Percentiles rank a stretch among this genome's conserved stretches.
Conservation (phyloP, 2,113 vertebrate genomes). For the Osmerus eperlanus region DNA sequence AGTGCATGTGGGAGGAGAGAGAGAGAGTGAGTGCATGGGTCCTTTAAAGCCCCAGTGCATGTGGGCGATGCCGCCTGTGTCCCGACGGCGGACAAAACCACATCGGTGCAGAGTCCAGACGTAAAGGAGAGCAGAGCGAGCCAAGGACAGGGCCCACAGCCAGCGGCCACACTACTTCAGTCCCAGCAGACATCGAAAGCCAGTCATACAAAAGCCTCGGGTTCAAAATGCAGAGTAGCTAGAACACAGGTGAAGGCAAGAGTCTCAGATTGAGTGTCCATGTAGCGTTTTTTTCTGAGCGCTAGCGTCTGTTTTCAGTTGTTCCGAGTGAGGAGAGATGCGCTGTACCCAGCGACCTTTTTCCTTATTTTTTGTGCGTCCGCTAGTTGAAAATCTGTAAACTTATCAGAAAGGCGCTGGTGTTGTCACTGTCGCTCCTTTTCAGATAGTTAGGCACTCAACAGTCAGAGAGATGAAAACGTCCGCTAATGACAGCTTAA, state of each 20-base stretch:
- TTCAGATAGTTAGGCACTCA: too few species aligned
- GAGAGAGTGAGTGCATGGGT: constrained; percentile 37
- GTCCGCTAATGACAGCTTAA: too few species aligned
- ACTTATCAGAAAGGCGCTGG: too few species aligned
- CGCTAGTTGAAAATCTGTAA: too few species aligned
- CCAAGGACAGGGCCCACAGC: constrained; percentile 29
- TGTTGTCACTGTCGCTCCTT: too few species aligned
- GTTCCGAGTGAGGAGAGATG: too few species aligned
- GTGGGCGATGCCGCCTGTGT: background rate
- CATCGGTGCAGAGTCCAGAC: too few species aligned
- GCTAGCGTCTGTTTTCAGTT: background rate
- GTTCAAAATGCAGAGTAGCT: constrained; percentile 24
- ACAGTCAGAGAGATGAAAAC: too few species aligned
- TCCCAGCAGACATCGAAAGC: constrained; percentile 49
- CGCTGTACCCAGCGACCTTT: too few species aligned
- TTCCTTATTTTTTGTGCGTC: too few species aligned
- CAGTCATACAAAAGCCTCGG: constrained; percentile 42
- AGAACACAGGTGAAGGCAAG: constrained; percentile 34
- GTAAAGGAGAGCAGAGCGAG: too few species aligned
- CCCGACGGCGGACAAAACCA: too few species aligned
- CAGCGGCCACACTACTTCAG: constrained; percentile 45
- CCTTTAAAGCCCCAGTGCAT: constrained; percentile 36
- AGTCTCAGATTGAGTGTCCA: constrained; percentile 24
- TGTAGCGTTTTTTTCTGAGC: background rate
- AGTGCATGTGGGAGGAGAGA: constrained; percentile 1